A percentile compares a stretch with the other conserved stretches of the same genome.
These are phyloP conservation scores for Lacanobia wlatinum DNA, from an alignment of 2,888 invertebrate species.

Conservation along the genomic window DNA sequence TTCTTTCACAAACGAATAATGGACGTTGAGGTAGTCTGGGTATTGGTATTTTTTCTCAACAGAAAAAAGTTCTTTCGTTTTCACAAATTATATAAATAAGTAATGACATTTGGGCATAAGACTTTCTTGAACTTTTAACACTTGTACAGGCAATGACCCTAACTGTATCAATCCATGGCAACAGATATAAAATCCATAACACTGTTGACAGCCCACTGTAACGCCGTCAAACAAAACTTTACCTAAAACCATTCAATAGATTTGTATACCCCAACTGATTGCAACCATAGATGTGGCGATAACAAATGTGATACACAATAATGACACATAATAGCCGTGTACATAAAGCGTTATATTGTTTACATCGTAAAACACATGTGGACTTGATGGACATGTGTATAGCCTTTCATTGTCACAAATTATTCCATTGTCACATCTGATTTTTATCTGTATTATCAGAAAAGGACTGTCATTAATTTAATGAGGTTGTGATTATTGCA, in stretches of 20 bases:
- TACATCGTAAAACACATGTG: constrained; percentile 72
- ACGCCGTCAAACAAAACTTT: constrained; percentile 11
- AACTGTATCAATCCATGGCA: background rate
- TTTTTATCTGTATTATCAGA: constrained; percentile 57
- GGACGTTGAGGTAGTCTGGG: too few species aligned
- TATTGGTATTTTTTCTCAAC: too few species aligned
- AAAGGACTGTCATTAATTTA: constrained; percentile 49
- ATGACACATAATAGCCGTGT: constrained; percentile 45
- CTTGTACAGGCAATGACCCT: background rate
- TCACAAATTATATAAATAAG: too few species aligned
- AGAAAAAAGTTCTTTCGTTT: too few species aligned
- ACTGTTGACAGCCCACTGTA: constrained; percentile 15
- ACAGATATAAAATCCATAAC: constrained; percentile 4
- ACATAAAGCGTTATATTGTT: constrained; percentile 69
- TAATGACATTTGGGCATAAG: background rate
- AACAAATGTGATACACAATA: constrained; percentile 36
- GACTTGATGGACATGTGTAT: constrained; percentile 69
- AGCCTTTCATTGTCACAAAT: constrained; percentile 68
- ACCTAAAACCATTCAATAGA: constrained; percentile 38
- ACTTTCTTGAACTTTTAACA: background rate
- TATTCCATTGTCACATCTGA: constrained; percentile 74
- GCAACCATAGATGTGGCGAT: constrained; percentile 37
- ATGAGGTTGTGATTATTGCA: constrained; percentile 34
- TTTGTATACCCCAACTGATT: constrained; percentile 39
- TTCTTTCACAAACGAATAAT: too few species aligned